Base-by-base conservation (phyloP, 2,797 vertebrate genomes). In the Taenioides sp. region DNA sequence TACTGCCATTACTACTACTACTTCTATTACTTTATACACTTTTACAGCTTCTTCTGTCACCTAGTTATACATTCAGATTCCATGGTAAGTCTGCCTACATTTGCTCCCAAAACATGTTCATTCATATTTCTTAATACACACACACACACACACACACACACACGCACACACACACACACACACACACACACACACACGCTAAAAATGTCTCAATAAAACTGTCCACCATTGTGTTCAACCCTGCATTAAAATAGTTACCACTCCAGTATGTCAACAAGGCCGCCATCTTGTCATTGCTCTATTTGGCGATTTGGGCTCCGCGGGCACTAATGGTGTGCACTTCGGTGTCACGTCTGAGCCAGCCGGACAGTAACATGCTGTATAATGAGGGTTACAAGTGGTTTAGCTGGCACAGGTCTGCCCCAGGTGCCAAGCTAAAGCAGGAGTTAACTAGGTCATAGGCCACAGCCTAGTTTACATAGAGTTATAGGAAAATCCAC, bases 341-440 rank as follows among this genome's bases (percentile, higher is more conserved):
- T 57, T 65, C 55, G 54, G 28, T 66, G 71, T 72, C 66, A 70
- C 69, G 49, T 76, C 70, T 79, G 65, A 77, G 70, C 73, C 73
- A 61, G 47, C 43, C 50, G 65, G 72, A 59, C 62, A 67, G 63
- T 75, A 63, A 78, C 60, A 57, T 49, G 20, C 61, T 54, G 40
- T 54, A 50, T 80, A 78, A 80, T 82, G 75, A 80, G 80, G 67
- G 63, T 52, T 70, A 74, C 69, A 54, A 50, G 61, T 67, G 14
- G 17, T 49, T 40, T n/a, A 43, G 50, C 17, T 55, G 52, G 4
- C 34, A 12, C 59, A 52, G 58, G 66, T 28, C 60, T 69, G 40
- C 17, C 22, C 37, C 62, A 25, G 62, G 62, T 58, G 22, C 27
- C 43, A 22, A 49, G 18, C 16, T 62, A 57, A 37, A 23, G 59